Evolutionary conservation across 2,888 invertebrate species (phyloP).

Genomic region (Dione juno): DNA sequence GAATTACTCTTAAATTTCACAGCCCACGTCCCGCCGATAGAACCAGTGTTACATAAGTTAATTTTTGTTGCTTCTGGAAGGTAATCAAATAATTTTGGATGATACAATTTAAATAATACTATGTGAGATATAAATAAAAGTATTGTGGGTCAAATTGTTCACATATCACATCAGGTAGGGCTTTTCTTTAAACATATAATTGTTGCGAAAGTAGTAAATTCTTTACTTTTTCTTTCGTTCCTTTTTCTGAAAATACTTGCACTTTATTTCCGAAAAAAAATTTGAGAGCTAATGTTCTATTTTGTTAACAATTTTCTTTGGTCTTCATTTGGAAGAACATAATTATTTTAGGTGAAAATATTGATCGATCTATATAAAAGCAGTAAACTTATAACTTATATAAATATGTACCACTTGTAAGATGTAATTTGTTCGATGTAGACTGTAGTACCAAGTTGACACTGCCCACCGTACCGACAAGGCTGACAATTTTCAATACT

Average conservation of each 20-base stretch:
- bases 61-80: conserved; percentile 64
- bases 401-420: conserved; percentile 60
- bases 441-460: conserved; percentile 58
- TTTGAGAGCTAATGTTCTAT: no score
- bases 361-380: background rate
- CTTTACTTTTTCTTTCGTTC: no score
- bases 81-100: background rate
- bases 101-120: background rate
- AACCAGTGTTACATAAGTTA: conserved; percentile 61
- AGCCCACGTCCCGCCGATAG: conserved; percentile 65
- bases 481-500: conserved; percentile 63
- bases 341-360: background rate
- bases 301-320: background rate
- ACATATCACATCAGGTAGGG: no score
- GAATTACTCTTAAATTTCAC: conserved; percentile 55
- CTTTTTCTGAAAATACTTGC: no score
- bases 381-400: background rate
- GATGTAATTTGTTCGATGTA: conserved; percentile 54
- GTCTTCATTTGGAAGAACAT: no score
- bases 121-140: background rate
- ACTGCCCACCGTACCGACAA: conserved; percentile 64
- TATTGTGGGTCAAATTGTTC: no score
- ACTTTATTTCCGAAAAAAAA: no score
- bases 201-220: no score
- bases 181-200: no score